Percentiles rank a stretch among this genome's conserved stretches.
phyloP scores from a whole-genome alignment of 1,140 invertebrate species.

The Calycopis cecrops region DNA sequence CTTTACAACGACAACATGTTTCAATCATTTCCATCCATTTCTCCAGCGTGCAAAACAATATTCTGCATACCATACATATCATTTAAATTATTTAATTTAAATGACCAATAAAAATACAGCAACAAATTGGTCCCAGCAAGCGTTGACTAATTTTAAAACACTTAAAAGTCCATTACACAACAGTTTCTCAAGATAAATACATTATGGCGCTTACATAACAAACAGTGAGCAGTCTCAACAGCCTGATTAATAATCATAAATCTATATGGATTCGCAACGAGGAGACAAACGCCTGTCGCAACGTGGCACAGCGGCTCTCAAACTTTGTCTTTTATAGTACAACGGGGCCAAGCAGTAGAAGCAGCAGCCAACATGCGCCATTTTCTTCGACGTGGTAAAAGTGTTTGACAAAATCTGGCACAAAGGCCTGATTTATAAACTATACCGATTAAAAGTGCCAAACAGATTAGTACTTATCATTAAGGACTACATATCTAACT shows the following conservation, averaged over 20 bases:
- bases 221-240: conserved; percentile 38
- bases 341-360: too few species aligned
- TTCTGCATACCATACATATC: too few species aligned
- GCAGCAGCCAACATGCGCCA: too few species aligned
- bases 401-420: too few species aligned
- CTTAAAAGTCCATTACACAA: conserved; percentile 51
- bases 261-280: conserved; percentile 49
- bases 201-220: conserved; percentile 58
- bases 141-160: conserved; percentile 49
- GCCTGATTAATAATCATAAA: conserved; percentile 56
- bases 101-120: conserved; percentile 4
- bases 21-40: too few species aligned
- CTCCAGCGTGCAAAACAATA: too few species aligned
- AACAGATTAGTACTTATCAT: too few species aligned
- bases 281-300: conserved; percentile 56
- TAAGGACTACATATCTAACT: too few species aligned
- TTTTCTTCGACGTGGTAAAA: too few species aligned
- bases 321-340: not conserved
- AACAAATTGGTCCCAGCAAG: conserved; percentile 19
- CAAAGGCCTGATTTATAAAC: too few species aligned
- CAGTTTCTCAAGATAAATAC: conserved; percentile 51
- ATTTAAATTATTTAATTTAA: not conserved
- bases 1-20: too few species aligned
- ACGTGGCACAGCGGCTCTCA: conserved; percentile 18
- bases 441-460: too few species aligned